Base-by-base conservation (phyloP, 2,113 vertebrate genomes). In the Fulmarus glacialis region DNA sequence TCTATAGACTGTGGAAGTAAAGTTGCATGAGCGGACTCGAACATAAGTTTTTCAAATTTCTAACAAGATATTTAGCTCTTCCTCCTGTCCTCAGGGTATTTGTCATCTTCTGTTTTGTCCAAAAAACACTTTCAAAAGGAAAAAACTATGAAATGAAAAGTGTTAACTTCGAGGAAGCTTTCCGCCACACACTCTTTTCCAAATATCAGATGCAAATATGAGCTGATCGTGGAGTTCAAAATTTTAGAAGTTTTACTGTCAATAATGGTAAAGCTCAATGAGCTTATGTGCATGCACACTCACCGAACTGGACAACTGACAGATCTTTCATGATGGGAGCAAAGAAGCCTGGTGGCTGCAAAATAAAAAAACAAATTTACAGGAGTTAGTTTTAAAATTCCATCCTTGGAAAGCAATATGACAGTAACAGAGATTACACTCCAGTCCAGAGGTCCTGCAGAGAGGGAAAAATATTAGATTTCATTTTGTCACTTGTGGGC, bases 21-120 rank as follows among this genome's bases (percentile, higher is more conserved):
- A 82, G 17, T 32, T 72, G 24, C 8, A 9, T n/a, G 29, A 32
- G 6, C 1, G 0, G 23, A n/a, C 6, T 55, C 3, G 0, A 63
- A 82, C 18, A 20, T 12, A 83, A 75, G 4, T 0, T 48, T 91
- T 87, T 56, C 34, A 62, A 30, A 45, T 62, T 73, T 91, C 27
- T 81, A 74, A 60, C 2, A 58, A 43, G 20, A 45, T 73, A 56
- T 18, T 52, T 53, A 71, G 34, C 48, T 48, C 36, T 45, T 59
- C 15, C 5, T 3, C 10, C 7, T 38, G 8, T 62, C 38, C 19
- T 73, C 45, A 20, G 12, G 0, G 15, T 45, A 74, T 38, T 78
- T 62, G 3, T 70, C 15, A 32, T 29, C 4, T 67, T 81, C 77
- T 73, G 6, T 29, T 53, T 72, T 87, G 15, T 30, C 12, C 12